Base-by-base conservation (phyloP, 2,888 invertebrate species). In the Xylophagus ater region DNA sequence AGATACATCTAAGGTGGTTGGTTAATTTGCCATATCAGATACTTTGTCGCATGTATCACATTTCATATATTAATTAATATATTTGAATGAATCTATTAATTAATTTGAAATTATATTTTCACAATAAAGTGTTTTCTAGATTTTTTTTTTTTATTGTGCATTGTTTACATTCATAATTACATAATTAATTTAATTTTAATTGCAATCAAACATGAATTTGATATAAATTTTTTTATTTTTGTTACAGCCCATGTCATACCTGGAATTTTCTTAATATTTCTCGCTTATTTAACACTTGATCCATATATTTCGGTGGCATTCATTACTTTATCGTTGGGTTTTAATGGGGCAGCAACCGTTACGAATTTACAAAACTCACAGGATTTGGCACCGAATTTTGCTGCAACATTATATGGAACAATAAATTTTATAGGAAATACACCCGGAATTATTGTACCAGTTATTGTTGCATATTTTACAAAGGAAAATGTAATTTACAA, bases 321-420 rank as follows among this genome's bases (percentile, higher is more conserved):
- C n/a, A 73, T 81, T 51, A 76, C 78, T 0, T 63, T 78, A 47
- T 78, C 80, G 1, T 66, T 80, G 58, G 80, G 79, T 1, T 73
- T 77, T 12, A 76, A 76, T 47, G 76, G 76, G 1, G 73, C 75
- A 2, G 74, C 75, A 1, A 74, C 75, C 0, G 60, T 73, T 10
- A 72, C 75, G 3, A 76, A 76, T 53, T 57, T 76, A 46, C 73
- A 74, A 46, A 75, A 75, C 48, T 62, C 74, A 33, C 76, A 84
- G 67, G 82, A 82, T 59, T 59, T 84, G 40, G 74, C 83, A 0
- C 82, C 83, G 1, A 81, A 76, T 51, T 83, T 72, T 53, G 80
- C 79, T 2, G 83, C 80, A 26, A 75, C 79, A 10, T 57, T 84
- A 8, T 78, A 79, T 48, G 82, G 82, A 5, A 74, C 82, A 2